Evolutionary conservation across 2,113 vertebrate species (phyloP).

Genomic region (Pangasianodon hypophthalmus): DNA sequence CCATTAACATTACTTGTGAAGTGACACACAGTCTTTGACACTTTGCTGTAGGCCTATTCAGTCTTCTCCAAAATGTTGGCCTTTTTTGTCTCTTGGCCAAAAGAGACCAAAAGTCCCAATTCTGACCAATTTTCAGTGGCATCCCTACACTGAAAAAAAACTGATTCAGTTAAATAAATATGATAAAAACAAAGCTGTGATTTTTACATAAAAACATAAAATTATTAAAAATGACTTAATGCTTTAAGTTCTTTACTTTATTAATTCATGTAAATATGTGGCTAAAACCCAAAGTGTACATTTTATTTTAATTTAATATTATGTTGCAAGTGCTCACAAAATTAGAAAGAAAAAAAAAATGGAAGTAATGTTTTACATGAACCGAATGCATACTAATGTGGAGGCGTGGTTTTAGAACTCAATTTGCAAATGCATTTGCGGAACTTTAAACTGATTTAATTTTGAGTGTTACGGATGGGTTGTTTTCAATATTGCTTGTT

Average conservation of each 20-base stretch:
- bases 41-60: not conserved
- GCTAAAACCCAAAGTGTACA: not conserved
- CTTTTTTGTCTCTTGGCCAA: not conserved
- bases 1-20: not conserved
- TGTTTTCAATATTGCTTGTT: not conserved
- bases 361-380: not conserved
- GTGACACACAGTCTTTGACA: not conserved
- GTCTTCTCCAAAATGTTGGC: not conserved
- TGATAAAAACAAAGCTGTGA: not conserved
- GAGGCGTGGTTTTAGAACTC: not conserved
- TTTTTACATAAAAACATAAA: not conserved
- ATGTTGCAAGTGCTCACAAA: not conserved
- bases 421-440: not conserved
- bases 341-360: not conserved
- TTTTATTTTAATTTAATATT: not conserved
- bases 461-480: not conserved
- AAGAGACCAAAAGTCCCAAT: not conserved
- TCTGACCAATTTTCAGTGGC: not conserved
- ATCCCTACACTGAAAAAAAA: not conserved
- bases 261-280: not conserved
- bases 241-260: not conserved
- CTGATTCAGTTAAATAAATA: not conserved
- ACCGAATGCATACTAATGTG: not conserved
- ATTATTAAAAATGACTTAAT: not conserved
- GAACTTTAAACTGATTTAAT: not conserved